Conservation (phyloP, 2,797 vertebrate genomes). For the Pipistrellus pygmaeus region DNA sequence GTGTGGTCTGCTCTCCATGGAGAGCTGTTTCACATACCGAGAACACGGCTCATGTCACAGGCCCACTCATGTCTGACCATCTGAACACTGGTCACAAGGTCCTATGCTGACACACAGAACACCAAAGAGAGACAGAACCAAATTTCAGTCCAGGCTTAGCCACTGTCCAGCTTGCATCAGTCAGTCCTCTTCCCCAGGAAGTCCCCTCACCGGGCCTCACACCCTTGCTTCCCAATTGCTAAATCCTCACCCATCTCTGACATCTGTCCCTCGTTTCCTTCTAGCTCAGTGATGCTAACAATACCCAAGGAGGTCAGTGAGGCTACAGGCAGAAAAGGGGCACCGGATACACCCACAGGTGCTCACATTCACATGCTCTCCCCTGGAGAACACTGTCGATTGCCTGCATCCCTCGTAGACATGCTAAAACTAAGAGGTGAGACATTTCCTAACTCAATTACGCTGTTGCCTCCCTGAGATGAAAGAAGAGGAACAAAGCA, state of each 20-base stretch:
- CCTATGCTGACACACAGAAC: background rate
- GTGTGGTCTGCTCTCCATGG: rapidly evolving
- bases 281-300: background rate
- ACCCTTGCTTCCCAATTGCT: background rate
- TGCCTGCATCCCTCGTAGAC: background rate
- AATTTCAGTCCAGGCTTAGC: too few species aligned
- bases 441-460: background rate
- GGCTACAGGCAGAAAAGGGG: background rate
- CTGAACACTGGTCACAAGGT: background rate
- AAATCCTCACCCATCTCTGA: background rate
- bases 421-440: background rate
- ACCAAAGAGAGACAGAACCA: background rate
- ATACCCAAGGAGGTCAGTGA: background rate
- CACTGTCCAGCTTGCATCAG: background rate
- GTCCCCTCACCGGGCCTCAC: background rate
- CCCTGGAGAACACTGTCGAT: background rate
- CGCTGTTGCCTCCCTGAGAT: background rate
- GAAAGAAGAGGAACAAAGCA: background rate
- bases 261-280: background rate
- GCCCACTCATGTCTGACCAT: rapidly evolving
- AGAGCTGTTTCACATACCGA: background rate
- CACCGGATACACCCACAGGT: background rate
- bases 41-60: background rate
- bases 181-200: too few species aligned
- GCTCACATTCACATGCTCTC: background rate